These are phyloP conservation scores for Maconellicoccus hirsutus DNA, from an alignment of 1,140 invertebrate genomes.

Conservation along the genomic window DNA sequence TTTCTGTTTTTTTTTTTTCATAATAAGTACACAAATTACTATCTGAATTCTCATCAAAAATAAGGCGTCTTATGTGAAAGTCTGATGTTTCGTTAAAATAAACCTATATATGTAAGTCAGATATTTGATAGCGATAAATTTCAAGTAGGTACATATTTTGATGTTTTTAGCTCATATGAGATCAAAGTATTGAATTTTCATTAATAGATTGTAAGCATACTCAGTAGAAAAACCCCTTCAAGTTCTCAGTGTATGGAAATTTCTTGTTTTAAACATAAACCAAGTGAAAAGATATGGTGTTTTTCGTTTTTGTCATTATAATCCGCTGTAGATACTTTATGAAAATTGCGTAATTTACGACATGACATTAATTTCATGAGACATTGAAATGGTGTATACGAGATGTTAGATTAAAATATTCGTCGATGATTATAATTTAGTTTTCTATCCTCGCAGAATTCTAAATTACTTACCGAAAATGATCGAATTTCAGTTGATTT, in stretches of 20 bases:
- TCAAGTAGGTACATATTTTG: neutral
- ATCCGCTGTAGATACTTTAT: neutral
- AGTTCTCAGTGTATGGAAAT: neutral
- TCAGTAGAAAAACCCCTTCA: too few species aligned
- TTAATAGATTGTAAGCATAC: neutral
- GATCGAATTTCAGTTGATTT: too few species aligned
- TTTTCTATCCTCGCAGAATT: neutral
- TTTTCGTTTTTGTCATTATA: neutral
- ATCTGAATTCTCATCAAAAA: too few species aligned
- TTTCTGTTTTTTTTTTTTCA: too few species aligned
- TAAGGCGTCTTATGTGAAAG: neutral
- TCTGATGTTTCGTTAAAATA: neutral
- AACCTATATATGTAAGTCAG: neutral
- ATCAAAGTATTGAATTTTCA: neutral
- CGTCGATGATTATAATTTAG: neutral
- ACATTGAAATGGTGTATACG: neutral
- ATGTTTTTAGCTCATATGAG: neutral
- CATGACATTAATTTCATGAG: neutral
- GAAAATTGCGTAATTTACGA: neutral
- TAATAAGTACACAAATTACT: too few species aligned
- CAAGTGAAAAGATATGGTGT: neutral
- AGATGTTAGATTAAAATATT: neutral
- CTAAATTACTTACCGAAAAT: too few species aligned
- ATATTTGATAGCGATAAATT: neutral
- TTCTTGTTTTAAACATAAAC: neutral